Conservation (phyloP, 2,113 vertebrate species). For the Puntigrus tetrazona region DNA sequence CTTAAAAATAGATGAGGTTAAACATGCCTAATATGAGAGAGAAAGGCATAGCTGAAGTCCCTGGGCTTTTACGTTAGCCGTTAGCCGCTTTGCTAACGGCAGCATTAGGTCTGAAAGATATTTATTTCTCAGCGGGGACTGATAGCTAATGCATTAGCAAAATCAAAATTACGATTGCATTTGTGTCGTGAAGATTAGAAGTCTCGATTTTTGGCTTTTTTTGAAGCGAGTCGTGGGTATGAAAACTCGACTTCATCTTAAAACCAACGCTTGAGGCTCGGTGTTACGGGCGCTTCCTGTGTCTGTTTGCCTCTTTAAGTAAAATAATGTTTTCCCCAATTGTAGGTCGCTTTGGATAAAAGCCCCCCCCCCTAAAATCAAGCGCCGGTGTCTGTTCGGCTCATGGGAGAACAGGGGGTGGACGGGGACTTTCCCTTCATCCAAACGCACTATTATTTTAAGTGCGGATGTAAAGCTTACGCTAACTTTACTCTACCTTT, state of each 20-base stretch:
- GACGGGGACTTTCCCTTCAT: constrained; percentile 57
- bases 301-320: too few relatives aligned
- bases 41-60: constrained; percentile 59
- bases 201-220: too few relatives aligned
- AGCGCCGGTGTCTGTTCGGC: constrained; percentile 54
- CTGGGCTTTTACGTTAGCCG: constrained; percentile 58
- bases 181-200: too few relatives aligned
- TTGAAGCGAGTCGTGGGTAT: too few relatives aligned
- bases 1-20: constrained; percentile 81
- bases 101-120: not conserved
- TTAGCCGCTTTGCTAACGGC: constrained; percentile 38
- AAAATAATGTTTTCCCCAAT: too few relatives aligned
- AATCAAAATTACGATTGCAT: not conserved
- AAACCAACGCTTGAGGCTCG: too few relatives aligned
- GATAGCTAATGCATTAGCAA: not conserved
- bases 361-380: not conserved
- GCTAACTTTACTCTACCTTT: constrained; percentile 67
- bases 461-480: constrained; percentile 57
- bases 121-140: not conserved
- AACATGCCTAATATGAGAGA: constrained; percentile 67
- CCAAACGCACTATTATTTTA: constrained; percentile 67
- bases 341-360: too few relatives aligned
- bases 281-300: too few relatives aligned
- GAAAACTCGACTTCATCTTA: too few relatives aligned
- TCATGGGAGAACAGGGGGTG: constrained; percentile 80